phyloP scores from a whole-genome alignment of 2,113 vertebrate genomes.

The Sceloporus tristichus region DNA sequence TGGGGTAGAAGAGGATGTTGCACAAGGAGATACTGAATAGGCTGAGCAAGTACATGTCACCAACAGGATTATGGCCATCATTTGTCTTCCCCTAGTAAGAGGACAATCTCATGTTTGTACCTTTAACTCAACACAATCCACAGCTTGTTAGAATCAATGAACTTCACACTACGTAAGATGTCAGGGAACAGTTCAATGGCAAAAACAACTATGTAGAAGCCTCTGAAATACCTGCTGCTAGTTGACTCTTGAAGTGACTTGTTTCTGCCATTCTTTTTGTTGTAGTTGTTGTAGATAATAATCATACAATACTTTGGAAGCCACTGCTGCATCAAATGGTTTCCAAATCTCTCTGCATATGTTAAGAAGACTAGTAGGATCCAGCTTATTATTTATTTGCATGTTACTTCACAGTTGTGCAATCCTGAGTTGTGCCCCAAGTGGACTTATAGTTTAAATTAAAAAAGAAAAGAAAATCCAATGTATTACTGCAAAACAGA shows the following conservation, averaged over 20 bases:
- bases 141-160: neutral
- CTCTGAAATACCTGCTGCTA: neutral
- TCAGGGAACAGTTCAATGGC: neutral
- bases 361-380: neutral
- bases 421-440: neutral
- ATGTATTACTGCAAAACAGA: neutral
- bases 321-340: neutral
- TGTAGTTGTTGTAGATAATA: no score
- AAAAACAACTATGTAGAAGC: neutral
- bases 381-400: neutral
- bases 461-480: neutral
- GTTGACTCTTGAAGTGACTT: neutral
- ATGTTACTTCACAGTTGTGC: neutral
- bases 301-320: neutral
- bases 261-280: neutral
- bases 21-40: no score
- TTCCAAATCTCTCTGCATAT: neutral
- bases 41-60: no score
- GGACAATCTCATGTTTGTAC: neutral
- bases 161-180: neutral
- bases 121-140: neutral
- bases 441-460: no score
- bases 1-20: no score
- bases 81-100: no score
- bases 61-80: no score